Evolutionary conservation across 2,797 vertebrate genomes (phyloP), one percentile per base, ranked within the genome.

Genomic region (Coilia nasus): DNA sequence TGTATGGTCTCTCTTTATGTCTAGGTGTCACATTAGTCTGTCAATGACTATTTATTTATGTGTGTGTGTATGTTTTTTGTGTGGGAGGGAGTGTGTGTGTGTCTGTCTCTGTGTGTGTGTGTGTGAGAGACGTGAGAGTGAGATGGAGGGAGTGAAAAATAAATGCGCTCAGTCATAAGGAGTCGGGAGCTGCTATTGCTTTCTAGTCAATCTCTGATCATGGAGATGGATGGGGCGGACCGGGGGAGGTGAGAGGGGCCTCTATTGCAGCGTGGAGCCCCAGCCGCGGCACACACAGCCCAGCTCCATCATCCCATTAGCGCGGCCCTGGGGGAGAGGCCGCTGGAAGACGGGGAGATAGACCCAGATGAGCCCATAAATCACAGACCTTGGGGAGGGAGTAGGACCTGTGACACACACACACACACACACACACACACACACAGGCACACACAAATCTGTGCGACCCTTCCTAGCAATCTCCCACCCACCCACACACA

Each of bases 291-390:
- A 94, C 89, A 88, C 86, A 90, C 93, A 93, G 85, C 71, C 84
- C 91, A 2, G 89, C 89, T 95, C 95, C 95, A 95, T 97, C 96
- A 96, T 95, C 94, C 95, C 90, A 96, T 97, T 96, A 96, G 93
- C 88, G 31, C 31, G 89, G 93, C 90, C 90, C 88, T 93, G 90
- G 88, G 93, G 93, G 92, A 93, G 81, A 60, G 67, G 85, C 35
- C 81, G 84, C 91, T 91, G 89, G 89, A 90, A 84, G 85, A 91
- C 86, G 89, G 88, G 80, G 91, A 93, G 94, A 91, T 93, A 90
- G 89, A 93, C 88, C 92, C 94, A 95, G 94, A 97, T 96, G 92
- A 94, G 93, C 94, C 95, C 92, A 94, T 95, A 93, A 95, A 96
- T 96, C 95, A 96, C 84, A 28, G 87, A 89, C 88, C 46, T 81